A percentile compares a stretch with the other conserved stretches of the same genome.
phyloP scores from a whole-genome alignment of 2,888 invertebrate genomes.

The Mesoligia furuncula region DNA sequence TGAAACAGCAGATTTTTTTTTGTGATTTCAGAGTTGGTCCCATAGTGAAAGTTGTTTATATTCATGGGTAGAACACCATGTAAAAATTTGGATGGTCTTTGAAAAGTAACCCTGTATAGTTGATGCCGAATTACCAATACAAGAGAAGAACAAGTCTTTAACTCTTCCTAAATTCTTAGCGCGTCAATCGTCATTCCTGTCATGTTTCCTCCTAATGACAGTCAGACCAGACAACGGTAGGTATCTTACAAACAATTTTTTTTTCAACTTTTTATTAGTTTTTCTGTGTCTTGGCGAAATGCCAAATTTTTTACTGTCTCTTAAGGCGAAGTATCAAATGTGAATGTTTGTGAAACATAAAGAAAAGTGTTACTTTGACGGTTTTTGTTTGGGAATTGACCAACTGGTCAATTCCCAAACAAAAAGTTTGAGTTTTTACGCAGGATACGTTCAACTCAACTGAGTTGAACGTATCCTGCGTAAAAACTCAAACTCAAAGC shows the following conservation, averaged over 20 bases:
- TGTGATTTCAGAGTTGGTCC: no score
- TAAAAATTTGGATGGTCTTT: no score
- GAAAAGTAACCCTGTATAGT: no score
- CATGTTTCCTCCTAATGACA: conserved; percentile 21
- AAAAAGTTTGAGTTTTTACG: no score
- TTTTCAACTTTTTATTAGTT: conserved; percentile 63
- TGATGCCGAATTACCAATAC: no score
- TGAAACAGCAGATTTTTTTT: no score
- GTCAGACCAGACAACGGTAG: conserved; percentile 13
- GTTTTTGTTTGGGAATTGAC: background rate
- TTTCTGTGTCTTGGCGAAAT: conserved; percentile 51
- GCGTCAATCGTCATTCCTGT: conserved; percentile 50
- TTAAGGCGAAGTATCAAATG: conserved; percentile 50
- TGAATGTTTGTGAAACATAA: conserved; percentile 20
- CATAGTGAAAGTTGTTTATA: no score
- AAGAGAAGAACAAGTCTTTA: background rate
- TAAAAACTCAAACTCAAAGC: no score
- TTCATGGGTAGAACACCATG: no score
- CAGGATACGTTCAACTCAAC: no score
- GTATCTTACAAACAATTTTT: conserved; percentile 32
- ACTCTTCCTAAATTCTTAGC: conserved; percentile 26
- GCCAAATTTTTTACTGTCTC: conserved; percentile 50
- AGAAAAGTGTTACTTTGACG: background rate
- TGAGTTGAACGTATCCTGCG: no score
- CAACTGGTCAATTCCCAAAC: no score